Conservation (phyloP, 1,140 invertebrate species). For the Ips nitidus region DNA sequence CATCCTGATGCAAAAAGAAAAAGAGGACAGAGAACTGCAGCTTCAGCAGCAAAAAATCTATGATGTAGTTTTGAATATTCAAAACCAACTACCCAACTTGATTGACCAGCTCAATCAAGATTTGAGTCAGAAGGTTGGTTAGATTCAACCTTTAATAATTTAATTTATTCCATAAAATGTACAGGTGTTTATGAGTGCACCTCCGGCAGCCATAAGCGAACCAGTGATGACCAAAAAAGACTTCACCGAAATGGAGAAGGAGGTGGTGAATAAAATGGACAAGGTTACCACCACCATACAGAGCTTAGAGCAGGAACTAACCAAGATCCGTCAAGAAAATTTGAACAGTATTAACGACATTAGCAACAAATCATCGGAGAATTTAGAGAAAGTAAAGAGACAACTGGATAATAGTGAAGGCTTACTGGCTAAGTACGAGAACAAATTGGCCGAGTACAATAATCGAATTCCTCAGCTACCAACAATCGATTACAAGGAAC, state of each 20-base stretch:
- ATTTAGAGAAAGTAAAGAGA: conserved; percentile 46
- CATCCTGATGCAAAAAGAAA: conserved; percentile 67
- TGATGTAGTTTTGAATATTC: conserved; percentile 66
- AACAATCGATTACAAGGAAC: conserved; percentile 41
- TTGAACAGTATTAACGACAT: conserved; percentile 46
- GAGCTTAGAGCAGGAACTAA: conserved; percentile 57
- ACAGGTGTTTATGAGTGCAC: conserved; percentile 29
- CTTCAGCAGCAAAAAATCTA: conserved; percentile 68
- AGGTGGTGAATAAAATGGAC: conserved; percentile 59
- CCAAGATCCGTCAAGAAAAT: conserved; percentile 49
- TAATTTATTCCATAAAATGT: not conserved
- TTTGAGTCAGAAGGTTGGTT: conserved; percentile 40
- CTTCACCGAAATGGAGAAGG: conserved; percentile 57
- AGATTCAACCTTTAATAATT: not conserved
- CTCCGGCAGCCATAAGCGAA: conserved; percentile 39
- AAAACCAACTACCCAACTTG: conserved; percentile 63
- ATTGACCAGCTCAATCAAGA: conserved; percentile 46
- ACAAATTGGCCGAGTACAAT: conserved; percentile 58
- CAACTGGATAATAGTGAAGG: conserved; percentile 53
- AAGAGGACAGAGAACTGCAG: conserved; percentile 65
- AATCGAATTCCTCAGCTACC: conserved; percentile 49
- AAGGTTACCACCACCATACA: conserved; percentile 58
- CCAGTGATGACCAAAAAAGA: conserved; percentile 46
- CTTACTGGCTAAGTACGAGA: conserved; percentile 58
- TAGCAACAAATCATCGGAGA: conserved; percentile 44